phyloP scores from a whole-genome alignment of 1,140 invertebrate genomes.

The Condylostylus longicornis region DNA sequence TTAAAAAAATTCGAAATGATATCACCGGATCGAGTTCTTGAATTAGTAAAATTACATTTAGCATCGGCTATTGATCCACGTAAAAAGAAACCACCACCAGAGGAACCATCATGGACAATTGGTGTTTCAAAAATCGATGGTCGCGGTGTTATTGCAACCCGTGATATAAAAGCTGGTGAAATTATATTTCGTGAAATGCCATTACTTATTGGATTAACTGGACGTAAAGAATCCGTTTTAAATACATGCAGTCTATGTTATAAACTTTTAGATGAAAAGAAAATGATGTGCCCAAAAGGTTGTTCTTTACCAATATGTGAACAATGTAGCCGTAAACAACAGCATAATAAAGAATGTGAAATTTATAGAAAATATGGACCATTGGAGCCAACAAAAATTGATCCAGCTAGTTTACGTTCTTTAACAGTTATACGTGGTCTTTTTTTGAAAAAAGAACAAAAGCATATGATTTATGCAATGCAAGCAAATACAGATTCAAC shows the following conservation, averaged over 20 bases:
- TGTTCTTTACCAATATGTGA: constrained; percentile 31
- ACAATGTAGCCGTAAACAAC: constrained; percentile 39
- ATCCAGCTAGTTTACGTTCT: constrained; percentile 37
- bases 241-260: constrained; percentile 25
- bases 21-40: constrained; percentile 28
- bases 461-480: constrained; percentile 38
- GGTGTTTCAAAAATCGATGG: constrained; percentile 26
- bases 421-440: constrained; percentile 43
- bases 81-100: constrained; percentile 28
- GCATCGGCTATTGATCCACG: no score
- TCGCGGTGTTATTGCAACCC: constrained; percentile 47
- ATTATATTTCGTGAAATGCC: constrained; percentile 51
- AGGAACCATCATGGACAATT: constrained; percentile 28
- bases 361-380: constrained; percentile 38
- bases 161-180: constrained; percentile 46
- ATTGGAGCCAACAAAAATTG: constrained; percentile 37
- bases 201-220: constrained; percentile 43
- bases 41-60: constrained; percentile 24
- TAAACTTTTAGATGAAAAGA: constrained; percentile 28
- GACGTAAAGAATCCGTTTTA: constrained; percentile 24
- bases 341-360: constrained; percentile 43
- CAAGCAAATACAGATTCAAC: constrained; percentile 39
- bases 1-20: no score
- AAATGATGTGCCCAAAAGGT: constrained; percentile 34
- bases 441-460: constrained; percentile 38